Conservation (phyloP, 2,113 vertebrate genomes). For the Rhynchomys soricoides region DNA sequence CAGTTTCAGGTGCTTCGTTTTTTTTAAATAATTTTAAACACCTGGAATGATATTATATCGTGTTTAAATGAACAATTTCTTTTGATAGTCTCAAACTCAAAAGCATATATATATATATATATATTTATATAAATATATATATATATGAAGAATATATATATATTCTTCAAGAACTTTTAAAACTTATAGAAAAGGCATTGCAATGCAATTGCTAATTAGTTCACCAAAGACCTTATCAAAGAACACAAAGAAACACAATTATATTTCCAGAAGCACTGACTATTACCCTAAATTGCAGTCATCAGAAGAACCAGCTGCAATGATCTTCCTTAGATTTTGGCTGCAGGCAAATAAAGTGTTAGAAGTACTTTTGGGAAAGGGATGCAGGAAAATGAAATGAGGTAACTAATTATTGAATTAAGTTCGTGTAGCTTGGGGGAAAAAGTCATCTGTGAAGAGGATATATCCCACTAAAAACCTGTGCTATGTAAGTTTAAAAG, state of each 20-base stretch:
- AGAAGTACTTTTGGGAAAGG: conserved; percentile 60
- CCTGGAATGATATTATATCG: background rate
- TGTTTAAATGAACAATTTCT: background rate
- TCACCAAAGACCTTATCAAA: conserved; percentile 64
- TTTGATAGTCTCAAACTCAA: background rate
- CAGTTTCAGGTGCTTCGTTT: background rate
- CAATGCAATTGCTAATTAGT: conserved; percentile 47
- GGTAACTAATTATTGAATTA: conserved; percentile 72
- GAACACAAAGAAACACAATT: conserved; percentile 61
- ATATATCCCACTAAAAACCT: conserved; percentile 33
- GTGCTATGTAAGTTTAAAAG: conserved; percentile 31
- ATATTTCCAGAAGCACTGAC: conserved; percentile 63
- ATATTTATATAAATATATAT: background rate
- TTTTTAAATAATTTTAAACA: conserved; percentile 3
- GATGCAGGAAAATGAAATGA: conserved; percentile 69
- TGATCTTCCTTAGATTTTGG: conserved; percentile 56
- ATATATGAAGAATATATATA: background rate
- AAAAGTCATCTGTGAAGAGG: conserved; percentile 15
- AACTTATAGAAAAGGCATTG: conserved; percentile 55
- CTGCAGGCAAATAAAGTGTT: conserved; percentile 66
- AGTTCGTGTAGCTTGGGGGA: conserved; percentile 11
- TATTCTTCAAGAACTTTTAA: conserved; percentile 13
- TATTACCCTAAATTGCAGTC: conserved; percentile 74
- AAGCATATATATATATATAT: background rate
- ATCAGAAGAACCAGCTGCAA: conserved; percentile 67